Base-by-base conservation (phyloP, 2,888 invertebrate species). In the Dexiosoma caninum region DNA sequence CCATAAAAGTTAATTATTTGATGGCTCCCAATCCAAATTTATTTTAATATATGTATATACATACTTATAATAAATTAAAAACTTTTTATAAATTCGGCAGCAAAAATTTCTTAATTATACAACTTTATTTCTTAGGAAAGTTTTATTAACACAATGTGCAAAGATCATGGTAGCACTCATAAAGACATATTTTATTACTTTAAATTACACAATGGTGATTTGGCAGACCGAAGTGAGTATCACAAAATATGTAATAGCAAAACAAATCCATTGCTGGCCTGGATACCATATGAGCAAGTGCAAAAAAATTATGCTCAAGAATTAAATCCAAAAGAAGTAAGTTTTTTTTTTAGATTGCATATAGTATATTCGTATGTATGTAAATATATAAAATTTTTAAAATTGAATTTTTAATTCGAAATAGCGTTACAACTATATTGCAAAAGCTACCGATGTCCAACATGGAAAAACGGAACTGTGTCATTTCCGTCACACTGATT, bases 401-500 rank as follows among this genome's bases (percentile, higher is more conserved):
- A 57, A 8, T 3, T 21, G 3, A 12, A 1, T 4, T 12, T 2
- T 19, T 9, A n/a, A 37, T 35, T 2, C 40, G 16, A 53, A 46
- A 51, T 51, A 86, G 85, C 86, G 85, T n/a, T 82, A 85, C 12
- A 87, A 85, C 57, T 89, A 89, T 44, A 86, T 89, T 44, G 88
- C 85, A 55, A 89, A 89, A 78, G 88, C 89, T 0, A 89, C 89
- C 0, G 85, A 86, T 77, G 76, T 86, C 27, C 84, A 86, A 19
- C 85, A 86, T 0, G 85, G 85, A 23, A 88, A 86, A 80, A 88
- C 88, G 0, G 88, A 89, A 42, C 83, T 89, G 16, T 89, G 88
- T 14, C 86, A 88, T 74, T 89, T 89, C 40, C 84, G 87, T 5
- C 89, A 89, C 70, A 83, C 85, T 14, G 87, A 86, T 83, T 82